Percentiles rank a stretch among this genome's conserved stretches.
Conservation (phyloP, 2,888 invertebrate genomes). For the Noctua fimbriata region DNA sequence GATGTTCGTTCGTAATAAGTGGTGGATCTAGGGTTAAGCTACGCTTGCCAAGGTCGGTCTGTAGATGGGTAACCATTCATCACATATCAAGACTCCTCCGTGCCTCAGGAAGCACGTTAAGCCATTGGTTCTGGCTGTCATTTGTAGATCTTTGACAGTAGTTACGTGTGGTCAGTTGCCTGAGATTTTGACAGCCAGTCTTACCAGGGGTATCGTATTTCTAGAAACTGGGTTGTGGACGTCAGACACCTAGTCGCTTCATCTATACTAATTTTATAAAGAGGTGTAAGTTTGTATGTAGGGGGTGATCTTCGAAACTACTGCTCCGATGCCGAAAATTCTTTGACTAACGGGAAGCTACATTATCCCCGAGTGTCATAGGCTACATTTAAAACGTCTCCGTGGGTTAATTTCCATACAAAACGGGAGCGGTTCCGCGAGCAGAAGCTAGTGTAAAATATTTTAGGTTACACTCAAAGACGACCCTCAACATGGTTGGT, state of each 20-base stretch:
- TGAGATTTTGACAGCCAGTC: not conserved
- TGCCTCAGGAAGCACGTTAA: not conserved
- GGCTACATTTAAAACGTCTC: not conserved
- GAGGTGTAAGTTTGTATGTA: not conserved
- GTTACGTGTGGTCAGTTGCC: not conserved
- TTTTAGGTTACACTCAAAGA: not conserved
- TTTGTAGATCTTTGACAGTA: not conserved
- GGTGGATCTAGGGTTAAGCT: not conserved
- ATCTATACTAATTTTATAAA: not conserved
- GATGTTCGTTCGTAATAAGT: conserved; percentile 23
- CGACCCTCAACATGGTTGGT: not conserved
- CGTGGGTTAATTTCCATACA: not conserved
- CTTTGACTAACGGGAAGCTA: not conserved
- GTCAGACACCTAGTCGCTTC: not conserved
- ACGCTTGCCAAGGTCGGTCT: not conserved
- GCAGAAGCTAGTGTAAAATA: not conserved
- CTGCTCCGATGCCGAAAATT: not conserved
- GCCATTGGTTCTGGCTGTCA: not conserved
- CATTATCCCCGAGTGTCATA: not conserved
- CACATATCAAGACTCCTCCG: not conserved
- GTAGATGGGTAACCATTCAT: not conserved
- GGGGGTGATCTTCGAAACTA: not conserved
- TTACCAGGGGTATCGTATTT: not conserved
- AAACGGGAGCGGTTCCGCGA: not conserved
- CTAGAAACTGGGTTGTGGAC: not conserved